phyloP scores from a whole-genome alignment of 2,888 invertebrate species.

The Papilio gigon region DNA sequence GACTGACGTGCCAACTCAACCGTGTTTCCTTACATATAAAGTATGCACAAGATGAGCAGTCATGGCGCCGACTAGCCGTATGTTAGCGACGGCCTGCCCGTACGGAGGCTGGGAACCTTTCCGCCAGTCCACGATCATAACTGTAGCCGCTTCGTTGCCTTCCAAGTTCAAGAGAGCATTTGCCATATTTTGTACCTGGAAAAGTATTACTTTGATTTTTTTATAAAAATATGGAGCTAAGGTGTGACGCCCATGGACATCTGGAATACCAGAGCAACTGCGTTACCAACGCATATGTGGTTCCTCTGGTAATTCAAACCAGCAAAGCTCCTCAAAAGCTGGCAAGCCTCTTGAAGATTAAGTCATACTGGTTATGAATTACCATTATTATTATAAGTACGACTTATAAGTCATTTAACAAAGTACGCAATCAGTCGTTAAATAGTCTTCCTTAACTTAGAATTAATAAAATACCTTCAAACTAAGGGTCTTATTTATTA shows the following conservation, averaged over 20 bases:
- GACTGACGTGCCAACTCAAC: too few relatives aligned
- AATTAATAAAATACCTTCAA: too few relatives aligned
- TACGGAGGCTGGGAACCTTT: conserved; percentile 94
- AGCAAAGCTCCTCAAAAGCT: too few relatives aligned
- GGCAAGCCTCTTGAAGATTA: too few relatives aligned
- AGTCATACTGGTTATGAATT: too few relatives aligned
- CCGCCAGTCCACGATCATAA: conserved; percentile 93
- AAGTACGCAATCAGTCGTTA: background rate
- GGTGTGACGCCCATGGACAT: too few relatives aligned
- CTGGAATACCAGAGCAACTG: too few relatives aligned
- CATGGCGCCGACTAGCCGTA: conserved; percentile 91
- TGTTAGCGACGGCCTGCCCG: conserved; percentile 95
- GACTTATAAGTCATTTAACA: background rate
- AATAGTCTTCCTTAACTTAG: background rate
- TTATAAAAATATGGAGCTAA: too few relatives aligned
- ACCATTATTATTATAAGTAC: too few relatives aligned
- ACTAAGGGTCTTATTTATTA: too few relatives aligned
- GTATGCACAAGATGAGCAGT: conserved; percentile 87
- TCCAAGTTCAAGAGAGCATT: conserved; percentile 85
- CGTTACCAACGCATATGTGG: too few relatives aligned
- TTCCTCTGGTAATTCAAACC: too few relatives aligned
- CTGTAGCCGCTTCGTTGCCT: conserved; percentile 86
- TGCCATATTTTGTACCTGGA: conserved; percentile 86
- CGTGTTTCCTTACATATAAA: conserved; percentile 72
- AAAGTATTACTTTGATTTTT: conserved; percentile 34